Base-by-base conservation (phyloP, 2,797 vertebrate species). In the Hippoglossus hippoglossus region DNA sequence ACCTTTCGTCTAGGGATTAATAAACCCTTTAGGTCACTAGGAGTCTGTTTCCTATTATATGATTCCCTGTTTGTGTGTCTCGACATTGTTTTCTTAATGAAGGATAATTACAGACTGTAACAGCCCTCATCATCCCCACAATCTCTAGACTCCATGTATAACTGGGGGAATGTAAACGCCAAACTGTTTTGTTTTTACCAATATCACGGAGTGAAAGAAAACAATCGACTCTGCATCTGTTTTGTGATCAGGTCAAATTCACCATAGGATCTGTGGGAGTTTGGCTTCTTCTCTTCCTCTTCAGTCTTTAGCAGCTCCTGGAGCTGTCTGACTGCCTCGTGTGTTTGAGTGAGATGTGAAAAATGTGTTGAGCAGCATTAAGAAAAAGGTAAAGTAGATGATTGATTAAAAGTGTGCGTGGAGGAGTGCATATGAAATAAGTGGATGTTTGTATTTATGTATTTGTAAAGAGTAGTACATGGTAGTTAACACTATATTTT, bases 381-480 rank as follows among this genome's bases (percentile, higher is more conserved):
- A 79, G 70, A 71, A 46, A 71, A 80, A 56, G 65, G 49, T 74
- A 73, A 79, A 62, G 11, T 18, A 24, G 22, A 65, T 75, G 61
- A 74, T 87, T 83, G 72, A 86, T 68, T 77, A 61, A 57, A 64
- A 56, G 73, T 77, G 64, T 82, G 84, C 73, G 79, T 86, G 71
- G 26, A 80, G 64, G 77, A 80, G 77, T 77, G 73, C 64, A 63
- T 79, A 75, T 88, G 82, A 56, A 90, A 64, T 66, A 73, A 50
- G 25, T 84, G 81, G 81, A 86, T 83, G 78, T 85, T 85, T 89
- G 88, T 93, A 89, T 92, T 90, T 92, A 89, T 88, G 71, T 83
- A 46, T 89, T 69, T 89, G 84, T 92, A 75, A 83, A 85, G 62
- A 84, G 25, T 82, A 87, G 75, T 67, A 80, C 82, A 80, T 89